Conservation (phyloP, 2,113 vertebrate genomes). For the Gobiocypris rarus region DNA sequence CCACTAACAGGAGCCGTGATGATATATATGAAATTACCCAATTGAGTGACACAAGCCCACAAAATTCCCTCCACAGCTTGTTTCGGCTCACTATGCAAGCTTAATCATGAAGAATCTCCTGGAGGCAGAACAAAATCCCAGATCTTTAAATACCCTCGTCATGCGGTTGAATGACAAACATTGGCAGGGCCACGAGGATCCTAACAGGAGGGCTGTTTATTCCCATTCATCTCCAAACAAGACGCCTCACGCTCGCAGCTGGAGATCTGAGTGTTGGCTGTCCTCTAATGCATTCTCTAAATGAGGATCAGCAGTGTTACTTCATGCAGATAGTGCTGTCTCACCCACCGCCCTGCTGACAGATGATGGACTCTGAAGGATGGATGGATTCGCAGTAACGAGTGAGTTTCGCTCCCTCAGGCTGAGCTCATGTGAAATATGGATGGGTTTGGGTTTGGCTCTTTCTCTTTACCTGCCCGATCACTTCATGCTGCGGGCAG, state of each 20-base stretch:
- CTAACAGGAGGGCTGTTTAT: conserved; percentile 53
- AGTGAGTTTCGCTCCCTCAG: conserved; percentile 52
- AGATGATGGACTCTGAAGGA: conserved; percentile 51
- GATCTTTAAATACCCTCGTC: conserved; percentile 37
- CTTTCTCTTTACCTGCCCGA: conserved; percentile 43
- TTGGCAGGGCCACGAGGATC: conserved; percentile 52
- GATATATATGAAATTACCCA: conserved; percentile 48
- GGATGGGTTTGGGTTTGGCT: conserved; percentile 45
- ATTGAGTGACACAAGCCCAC: conserved; percentile 39
- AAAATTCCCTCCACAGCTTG: conserved; percentile 46
- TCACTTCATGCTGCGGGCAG: conserved; percentile 62
- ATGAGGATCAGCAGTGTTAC: conserved; percentile 7
- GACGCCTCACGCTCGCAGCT: conserved; percentile 57
- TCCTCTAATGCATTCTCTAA: conserved; percentile 42
- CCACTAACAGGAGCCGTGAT: no score
- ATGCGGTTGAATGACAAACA: conserved; percentile 54
- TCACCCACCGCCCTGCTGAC: conserved; percentile 46
- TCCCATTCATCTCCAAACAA: conserved; percentile 56
- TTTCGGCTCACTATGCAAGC: conserved; percentile 45
- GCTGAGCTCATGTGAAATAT: conserved; percentile 61
- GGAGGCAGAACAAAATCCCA: conserved; percentile 38
- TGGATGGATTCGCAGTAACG: conserved; percentile 48
- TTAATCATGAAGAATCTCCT: conserved; percentile 54
- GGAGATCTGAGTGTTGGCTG: conserved; percentile 28
- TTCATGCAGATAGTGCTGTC: conserved; percentile 19